Percentiles rank a stretch among this genome's conserved stretches.
Conservation (phyloP, 2,113 vertebrate species). For the Hypomesus transpacificus region DNA sequence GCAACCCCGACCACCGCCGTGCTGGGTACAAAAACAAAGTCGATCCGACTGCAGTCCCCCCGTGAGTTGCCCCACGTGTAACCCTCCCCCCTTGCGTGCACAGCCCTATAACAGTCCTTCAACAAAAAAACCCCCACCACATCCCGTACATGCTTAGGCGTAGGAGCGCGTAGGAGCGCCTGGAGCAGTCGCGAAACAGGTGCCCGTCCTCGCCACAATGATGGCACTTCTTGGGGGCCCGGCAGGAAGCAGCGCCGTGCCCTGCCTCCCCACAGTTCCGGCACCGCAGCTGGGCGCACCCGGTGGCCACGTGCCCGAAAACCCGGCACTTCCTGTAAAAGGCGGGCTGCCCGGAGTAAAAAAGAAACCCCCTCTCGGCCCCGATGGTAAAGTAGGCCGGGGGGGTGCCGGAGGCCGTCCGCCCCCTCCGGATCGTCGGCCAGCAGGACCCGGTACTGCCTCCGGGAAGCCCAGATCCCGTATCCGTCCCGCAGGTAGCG, state of each 20-base stretch:
- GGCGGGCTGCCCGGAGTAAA: conserved; percentile 2
- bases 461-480: background rate
- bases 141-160: too few species aligned
- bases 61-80: background rate
- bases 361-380: background rate
- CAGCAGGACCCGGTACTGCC: background rate
- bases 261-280: conserved; percentile 6
- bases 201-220: background rate
- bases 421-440: background rate
- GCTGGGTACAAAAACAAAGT: background rate
- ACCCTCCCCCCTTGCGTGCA: background rate
- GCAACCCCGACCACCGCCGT: background rate
- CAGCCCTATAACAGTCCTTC: background rate
- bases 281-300: background rate
- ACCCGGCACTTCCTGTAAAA: conserved; percentile 1
- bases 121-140: background rate
- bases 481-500: background rate
- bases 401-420: background rate
- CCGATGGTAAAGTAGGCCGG: conserved; percentile 12
- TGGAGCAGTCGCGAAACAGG: background rate
- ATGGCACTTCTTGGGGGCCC: background rate
- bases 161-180: too few species aligned
- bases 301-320: background rate
- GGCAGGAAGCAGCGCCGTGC: background rate
- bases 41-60: background rate